phyloP scores from a whole-genome alignment of 2,113 vertebrate genomes.

The Epinephelus fuscoguttatus region DNA sequence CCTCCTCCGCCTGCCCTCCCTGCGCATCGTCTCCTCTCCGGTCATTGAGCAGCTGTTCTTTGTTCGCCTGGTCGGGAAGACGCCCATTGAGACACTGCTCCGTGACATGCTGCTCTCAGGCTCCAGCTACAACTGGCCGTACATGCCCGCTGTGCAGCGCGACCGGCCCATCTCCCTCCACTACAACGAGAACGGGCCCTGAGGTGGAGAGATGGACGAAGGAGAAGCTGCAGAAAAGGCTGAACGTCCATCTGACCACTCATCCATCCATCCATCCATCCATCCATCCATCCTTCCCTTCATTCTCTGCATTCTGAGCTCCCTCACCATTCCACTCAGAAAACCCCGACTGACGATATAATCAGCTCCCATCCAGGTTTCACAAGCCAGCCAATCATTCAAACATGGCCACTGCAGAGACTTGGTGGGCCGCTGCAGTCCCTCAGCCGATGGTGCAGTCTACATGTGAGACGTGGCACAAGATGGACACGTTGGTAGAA shows the following conservation, averaged over 20 bases:
- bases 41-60: constrained; percentile 93
- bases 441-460: constrained; percentile 4
- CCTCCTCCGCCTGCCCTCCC: constrained; percentile 89
- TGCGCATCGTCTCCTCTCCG: constrained; percentile 89
- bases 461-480: constrained; percentile 53
- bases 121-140: constrained; percentile 91
- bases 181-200: constrained; percentile 88
- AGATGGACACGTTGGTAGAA: constrained; percentile 65
- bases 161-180: constrained; percentile 85
- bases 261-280: constrained; percentile 21
- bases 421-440: constrained; percentile 37
- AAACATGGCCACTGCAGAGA: constrained; percentile 31
- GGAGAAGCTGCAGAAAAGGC: constrained; percentile 18
- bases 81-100: constrained; percentile 91
- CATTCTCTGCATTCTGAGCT: constrained; percentile 31
- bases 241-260: constrained; percentile 15
- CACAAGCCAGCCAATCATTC: constrained; percentile 37
- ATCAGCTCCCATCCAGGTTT: constrained; percentile 7
- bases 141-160: constrained; percentile 88
- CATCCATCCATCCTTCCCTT: background rate
- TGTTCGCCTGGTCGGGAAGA: constrained; percentile 91
- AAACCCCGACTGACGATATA: constrained; percentile 1
- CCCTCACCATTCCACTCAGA: constrained; percentile 61
- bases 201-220: constrained; percentile 38
- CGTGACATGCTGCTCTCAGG: constrained; percentile 92